Conservation (phyloP, 2,113 vertebrate genomes). For the Otolemur garnettii region DNA sequence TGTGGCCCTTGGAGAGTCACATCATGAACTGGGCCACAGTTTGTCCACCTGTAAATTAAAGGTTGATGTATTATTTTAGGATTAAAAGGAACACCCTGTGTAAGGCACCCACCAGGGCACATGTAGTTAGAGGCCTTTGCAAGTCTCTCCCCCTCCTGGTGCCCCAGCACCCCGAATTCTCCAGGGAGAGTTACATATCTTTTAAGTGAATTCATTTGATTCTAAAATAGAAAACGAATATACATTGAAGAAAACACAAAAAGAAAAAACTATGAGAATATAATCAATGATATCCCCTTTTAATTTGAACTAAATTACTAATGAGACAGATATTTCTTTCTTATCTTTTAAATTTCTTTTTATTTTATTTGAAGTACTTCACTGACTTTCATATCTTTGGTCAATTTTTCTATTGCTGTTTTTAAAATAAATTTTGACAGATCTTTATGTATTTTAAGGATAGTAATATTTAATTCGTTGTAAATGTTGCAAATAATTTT, state of each 20-base stretch:
- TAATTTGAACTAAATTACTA: background rate
- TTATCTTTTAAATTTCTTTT: background rate
- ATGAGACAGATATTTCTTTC: background rate
- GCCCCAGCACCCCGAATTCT: background rate
- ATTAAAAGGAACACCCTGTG: background rate
- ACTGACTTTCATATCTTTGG: background rate
- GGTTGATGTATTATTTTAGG: fast-evolving
- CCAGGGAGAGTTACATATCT: background rate
- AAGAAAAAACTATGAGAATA: background rate
- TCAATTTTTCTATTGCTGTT: background rate
- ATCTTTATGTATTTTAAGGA: background rate
- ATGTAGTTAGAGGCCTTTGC: background rate
- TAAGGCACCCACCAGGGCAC: too few species aligned
- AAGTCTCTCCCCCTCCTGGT: background rate
- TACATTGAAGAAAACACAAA: background rate
- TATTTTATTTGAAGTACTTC: background rate
- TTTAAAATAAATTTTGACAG: background rate
- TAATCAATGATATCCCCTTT: background rate
- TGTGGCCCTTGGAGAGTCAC: background rate
- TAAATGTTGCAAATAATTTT: background rate
- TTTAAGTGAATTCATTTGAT: background rate
- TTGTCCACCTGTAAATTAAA: background rate
- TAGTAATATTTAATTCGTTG: background rate
- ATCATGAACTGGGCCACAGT: background rate
- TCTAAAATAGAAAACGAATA: background rate